phyloP scores from a whole-genome alignment of 1,140 invertebrate species.

The Apis dorsata region DNA sequence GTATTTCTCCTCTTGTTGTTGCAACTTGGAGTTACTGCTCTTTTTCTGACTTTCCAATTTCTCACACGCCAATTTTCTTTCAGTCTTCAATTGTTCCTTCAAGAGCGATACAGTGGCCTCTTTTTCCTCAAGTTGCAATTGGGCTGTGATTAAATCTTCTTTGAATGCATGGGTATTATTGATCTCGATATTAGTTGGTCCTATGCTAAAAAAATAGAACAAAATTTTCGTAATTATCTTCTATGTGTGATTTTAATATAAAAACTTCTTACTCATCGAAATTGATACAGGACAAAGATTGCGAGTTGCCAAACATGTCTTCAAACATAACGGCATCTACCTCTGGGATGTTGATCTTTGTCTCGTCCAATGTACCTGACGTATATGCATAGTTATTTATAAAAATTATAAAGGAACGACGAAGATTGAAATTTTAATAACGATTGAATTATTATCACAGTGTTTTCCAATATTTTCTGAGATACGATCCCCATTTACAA shows the following conservation, averaged over 20 bases:
- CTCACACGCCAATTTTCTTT: conserved; percentile 74
- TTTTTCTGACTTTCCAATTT: conserved; percentile 75
- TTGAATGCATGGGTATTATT: conserved; percentile 34
- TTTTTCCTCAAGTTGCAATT: conserved; percentile 78
- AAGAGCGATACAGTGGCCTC: conserved; percentile 73
- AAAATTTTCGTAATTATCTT: neutral
- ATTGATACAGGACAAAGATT: conserved; percentile 3
- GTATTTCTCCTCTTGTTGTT: conserved; percentile 84
- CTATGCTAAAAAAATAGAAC: neutral
- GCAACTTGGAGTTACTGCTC: conserved; percentile 74
- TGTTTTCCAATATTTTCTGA: too few species aligned
- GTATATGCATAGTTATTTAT: too few species aligned
- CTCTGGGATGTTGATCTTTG: neutral
- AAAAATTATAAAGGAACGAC: neutral
- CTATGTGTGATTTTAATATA: too few species aligned
- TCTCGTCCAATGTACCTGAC: neutral
- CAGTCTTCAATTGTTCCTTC: conserved; percentile 75
- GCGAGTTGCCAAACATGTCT: neutral
- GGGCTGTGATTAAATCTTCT: conserved; percentile 70
- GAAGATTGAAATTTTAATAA: neutral
- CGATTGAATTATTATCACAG: neutral
- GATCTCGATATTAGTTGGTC: neutral
- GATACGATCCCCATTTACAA: too few species aligned
- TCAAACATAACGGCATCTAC: neutral
- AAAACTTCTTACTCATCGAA: neutral